phyloP scores from a whole-genome alignment of 2,888 invertebrate species.

The Acanthococcus lagerstroemiae region DNA sequence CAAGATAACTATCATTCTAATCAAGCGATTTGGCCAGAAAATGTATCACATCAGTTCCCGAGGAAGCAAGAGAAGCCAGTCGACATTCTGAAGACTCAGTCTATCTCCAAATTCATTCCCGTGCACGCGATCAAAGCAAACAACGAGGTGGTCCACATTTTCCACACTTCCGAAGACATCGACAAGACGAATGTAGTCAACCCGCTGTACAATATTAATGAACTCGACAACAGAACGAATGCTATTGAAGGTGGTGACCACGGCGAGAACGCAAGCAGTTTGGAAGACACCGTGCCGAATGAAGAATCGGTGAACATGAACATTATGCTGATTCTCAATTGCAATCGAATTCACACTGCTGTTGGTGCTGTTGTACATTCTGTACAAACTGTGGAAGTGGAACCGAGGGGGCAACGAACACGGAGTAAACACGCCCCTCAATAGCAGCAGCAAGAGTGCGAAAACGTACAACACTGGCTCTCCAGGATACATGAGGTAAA shows the following conservation, averaged over 20 bases:
- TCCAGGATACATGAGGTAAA: constrained; percentile 9
- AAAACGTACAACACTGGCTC: constrained; percentile 1
- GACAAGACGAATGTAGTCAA: not conserved
- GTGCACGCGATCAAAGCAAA: not conserved
- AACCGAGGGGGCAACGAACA: not conserved
- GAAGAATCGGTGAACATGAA: not conserved
- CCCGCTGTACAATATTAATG: not conserved
- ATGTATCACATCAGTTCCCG: not conserved
- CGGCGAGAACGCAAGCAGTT: not conserved
- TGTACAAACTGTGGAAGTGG: constrained; percentile 11
- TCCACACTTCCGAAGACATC: too few relatives aligned
- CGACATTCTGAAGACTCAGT: not conserved
- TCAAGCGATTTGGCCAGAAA: too few relatives aligned
- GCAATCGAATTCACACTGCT: not conserved
- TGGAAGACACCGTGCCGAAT: not conserved
- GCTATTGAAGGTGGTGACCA: not conserved
- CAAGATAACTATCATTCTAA: too few relatives aligned
- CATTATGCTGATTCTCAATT: not conserved
- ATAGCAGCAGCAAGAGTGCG: not conserved
- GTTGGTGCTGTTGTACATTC: not conserved
- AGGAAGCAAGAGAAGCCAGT: not conserved
- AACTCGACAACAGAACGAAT: not conserved
- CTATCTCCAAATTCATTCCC: not conserved
- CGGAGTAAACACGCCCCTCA: not conserved
- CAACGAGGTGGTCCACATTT: too few relatives aligned